phyloP scores from a whole-genome alignment of 2,797 vertebrate genomes.

The Tapera naevia region DNA sequence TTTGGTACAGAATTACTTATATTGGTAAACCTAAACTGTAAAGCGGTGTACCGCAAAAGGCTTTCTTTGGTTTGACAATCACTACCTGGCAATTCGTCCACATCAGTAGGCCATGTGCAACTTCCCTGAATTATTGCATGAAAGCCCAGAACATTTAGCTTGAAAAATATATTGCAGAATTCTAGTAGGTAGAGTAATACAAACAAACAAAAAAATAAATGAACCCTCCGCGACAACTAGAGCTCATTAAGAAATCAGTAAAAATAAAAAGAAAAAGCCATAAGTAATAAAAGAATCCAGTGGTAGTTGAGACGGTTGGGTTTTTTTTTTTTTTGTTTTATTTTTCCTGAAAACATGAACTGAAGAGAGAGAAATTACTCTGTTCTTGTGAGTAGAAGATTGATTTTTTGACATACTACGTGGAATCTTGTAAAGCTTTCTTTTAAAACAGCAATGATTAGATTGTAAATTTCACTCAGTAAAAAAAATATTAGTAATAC shows the following conservation, averaged over 20 bases:
- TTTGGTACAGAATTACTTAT: neutral
- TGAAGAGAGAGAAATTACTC: neutral
- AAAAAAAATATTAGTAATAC: neutral
- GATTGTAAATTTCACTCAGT: neutral
- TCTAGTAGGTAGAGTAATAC: neutral
- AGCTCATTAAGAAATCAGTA: neutral
- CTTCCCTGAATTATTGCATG: neutral
- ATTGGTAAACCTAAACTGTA: neutral
- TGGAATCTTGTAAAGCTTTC: neutral
- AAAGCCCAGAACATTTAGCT: neutral
- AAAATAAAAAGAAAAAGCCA: neutral
- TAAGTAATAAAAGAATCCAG: neutral
- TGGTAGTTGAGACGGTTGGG: too few species aligned
- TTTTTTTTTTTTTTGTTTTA: neutral
- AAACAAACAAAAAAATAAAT: neutral
- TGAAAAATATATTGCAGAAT: neutral
- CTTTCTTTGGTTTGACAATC: neutral
- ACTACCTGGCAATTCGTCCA: neutral
- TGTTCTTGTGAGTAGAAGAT: neutral
- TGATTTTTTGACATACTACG: neutral
- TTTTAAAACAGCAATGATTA: neutral
- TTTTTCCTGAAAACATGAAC: neutral
- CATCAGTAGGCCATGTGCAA: rapidly evolving
- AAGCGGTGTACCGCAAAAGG: neutral
- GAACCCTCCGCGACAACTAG: rapidly evolving